These are phyloP conservation scores for Mastacembelus armatus DNA, from an alignment of 2,797 vertebrate species.

Conservation along the genomic window DNA sequence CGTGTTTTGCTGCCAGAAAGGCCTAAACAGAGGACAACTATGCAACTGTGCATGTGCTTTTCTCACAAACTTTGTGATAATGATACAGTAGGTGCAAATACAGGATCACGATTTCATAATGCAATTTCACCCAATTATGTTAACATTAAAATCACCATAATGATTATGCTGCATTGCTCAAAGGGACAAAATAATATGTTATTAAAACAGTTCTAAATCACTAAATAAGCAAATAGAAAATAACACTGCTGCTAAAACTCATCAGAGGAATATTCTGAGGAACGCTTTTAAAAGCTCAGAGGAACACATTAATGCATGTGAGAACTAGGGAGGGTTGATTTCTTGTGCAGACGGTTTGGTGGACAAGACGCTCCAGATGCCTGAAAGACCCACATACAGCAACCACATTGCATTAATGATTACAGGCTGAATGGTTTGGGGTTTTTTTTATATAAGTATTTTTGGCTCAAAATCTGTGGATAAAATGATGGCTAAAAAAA, in stretches of 20 bases:
- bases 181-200: constrained; percentile 13
- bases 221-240: constrained; percentile 48
- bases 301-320: constrained; percentile 32
- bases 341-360: constrained; percentile 48
- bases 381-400: constrained; percentile 38
- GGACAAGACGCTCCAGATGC: constrained; percentile 64
- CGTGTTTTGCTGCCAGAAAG: constrained; percentile 18
- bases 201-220: constrained; percentile 46
- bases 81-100: constrained; percentile 36
- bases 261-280: constrained; percentile 32
- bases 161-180: constrained; percentile 20
- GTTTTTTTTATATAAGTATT: constrained; percentile 10
- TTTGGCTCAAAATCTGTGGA: constrained; percentile 36
- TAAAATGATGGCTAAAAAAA: constrained; percentile 26
- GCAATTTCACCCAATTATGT: constrained; percentile 52
- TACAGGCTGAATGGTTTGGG: constrained; percentile 38
- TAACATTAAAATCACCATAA: constrained; percentile 35
- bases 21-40: constrained; percentile 9
- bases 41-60: neutral
- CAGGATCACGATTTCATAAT: constrained; percentile 40
- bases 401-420: constrained; percentile 47
- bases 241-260: constrained; percentile 12
- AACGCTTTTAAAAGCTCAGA: constrained; percentile 34
- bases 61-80: constrained; percentile 27
- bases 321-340: constrained; percentile 39